These are phyloP conservation scores for Plectropomus leopardus DNA, from an alignment of 2,113 vertebrate species.

Conservation along the genomic window DNA sequence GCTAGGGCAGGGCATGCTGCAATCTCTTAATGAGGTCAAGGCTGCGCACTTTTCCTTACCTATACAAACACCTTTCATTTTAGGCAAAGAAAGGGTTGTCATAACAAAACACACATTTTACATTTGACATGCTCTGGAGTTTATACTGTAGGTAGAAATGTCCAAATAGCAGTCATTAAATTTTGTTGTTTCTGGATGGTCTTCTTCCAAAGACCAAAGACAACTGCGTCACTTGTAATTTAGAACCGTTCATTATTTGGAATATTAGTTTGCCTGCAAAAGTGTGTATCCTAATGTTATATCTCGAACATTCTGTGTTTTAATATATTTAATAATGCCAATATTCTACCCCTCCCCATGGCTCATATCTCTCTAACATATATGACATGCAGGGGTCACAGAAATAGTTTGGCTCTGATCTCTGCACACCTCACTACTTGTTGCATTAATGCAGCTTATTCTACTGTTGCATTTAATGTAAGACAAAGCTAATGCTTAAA, in stretches of 20 bases:
- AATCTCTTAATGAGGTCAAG: slow-evolving; percentile 73
- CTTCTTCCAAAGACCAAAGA: neutral
- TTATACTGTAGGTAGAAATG: neutral
- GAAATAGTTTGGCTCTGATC: neutral
- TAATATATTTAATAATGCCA: neutral
- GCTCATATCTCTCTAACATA: neutral
- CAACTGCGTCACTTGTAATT: neutral
- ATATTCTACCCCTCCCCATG: neutral
- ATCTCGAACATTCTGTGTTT: no score
- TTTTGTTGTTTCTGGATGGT: neutral
- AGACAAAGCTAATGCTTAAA: neutral
- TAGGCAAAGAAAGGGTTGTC: neutral
- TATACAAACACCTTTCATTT: slow-evolving; percentile 50
- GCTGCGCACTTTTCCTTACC: slow-evolving; percentile 17
- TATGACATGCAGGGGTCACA: neutral
- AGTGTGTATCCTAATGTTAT: no score
- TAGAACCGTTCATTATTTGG: no score
- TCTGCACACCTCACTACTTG: neutral
- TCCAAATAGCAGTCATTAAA: neutral
- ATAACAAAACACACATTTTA: neutral
- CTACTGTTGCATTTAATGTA: neutral
- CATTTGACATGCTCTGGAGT: neutral
- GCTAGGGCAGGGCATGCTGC: slow-evolving; percentile 55
- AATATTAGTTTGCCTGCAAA: neutral
- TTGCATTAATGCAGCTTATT: slow-evolving; percentile 13